Percentiles rank a stretch among this genome's conserved stretches.
phyloP scores from a whole-genome alignment of 2,113 vertebrate species.

The Nestor notabilis region DNA sequence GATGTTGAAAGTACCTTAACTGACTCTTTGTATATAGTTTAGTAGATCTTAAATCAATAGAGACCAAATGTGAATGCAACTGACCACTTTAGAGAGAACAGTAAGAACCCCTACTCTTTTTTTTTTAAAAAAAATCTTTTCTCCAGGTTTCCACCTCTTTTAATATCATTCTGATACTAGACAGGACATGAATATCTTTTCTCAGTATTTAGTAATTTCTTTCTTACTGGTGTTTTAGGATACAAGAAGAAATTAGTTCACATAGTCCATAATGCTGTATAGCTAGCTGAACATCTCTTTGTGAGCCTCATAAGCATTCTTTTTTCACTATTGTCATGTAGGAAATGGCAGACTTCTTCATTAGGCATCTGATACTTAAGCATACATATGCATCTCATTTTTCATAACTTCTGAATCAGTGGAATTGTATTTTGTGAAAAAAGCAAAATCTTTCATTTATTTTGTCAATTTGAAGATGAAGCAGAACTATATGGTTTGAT shows the following conservation, averaged over 20 bases:
- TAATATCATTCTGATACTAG: background rate
- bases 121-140: background rate
- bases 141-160: background rate
- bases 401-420: background rate
- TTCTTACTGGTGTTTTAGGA: background rate
- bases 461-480: background rate
- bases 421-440: background rate
- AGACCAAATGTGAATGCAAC: background rate
- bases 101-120: background rate
- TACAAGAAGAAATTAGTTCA: background rate
- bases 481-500: background rate
- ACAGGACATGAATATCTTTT: background rate
- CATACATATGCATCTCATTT: background rate
- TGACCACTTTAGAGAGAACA: background rate
- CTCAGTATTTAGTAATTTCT: background rate
- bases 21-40: background rate
- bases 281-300: background rate
- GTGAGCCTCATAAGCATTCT: background rate
- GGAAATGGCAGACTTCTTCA: background rate
- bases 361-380: background rate
- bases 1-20: background rate
- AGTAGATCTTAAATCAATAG: background rate
- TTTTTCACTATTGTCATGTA: background rate
- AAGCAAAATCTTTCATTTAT: background rate
- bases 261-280: rapidly evolving